phyloP scores from a whole-genome alignment of 2,113 vertebrate species.

The Fukomys damarensis region DNA sequence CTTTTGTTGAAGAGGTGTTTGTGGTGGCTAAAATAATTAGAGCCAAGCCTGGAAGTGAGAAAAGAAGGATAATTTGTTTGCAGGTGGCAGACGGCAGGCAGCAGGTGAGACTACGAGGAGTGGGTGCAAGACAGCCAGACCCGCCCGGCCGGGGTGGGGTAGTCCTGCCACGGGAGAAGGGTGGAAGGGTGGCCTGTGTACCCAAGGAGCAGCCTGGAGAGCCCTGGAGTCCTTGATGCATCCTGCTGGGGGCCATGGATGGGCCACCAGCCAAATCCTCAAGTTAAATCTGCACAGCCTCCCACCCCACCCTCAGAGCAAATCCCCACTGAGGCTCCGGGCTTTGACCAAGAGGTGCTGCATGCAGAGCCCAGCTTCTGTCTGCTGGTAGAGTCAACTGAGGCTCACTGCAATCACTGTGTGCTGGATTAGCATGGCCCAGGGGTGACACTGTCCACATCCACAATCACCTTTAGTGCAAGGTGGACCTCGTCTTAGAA shows the following conservation, averaged over 20 bases:
- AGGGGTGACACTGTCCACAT: not conserved
- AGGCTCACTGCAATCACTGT: not conserved
- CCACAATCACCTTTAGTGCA: not conserved
- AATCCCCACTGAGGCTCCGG: not conserved
- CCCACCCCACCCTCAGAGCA: not conserved
- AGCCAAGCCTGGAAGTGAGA: constrained; percentile 56
- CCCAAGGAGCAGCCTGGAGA: rapidly evolving
- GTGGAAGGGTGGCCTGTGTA: not conserved
- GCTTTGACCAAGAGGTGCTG: rapidly evolving
- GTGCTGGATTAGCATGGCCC: not conserved
- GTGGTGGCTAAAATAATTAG: constrained; percentile 76
- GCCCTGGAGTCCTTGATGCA: not conserved
- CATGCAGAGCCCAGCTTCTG: not conserved
- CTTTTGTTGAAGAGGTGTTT: constrained; percentile 64
- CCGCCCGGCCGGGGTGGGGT: not conserved
- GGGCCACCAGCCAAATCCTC: not conserved
- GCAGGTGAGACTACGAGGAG: not conserved
- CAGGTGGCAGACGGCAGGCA: not conserved
- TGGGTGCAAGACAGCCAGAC: not conserved
- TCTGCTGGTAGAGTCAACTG: not conserved
- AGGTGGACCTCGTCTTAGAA: not conserved
- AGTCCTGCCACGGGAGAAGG: not conserved
- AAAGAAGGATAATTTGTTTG: not conserved
- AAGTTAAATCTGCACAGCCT: not conserved
- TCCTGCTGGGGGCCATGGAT: not conserved